phyloP scores from a whole-genome alignment of 1,140 invertebrate species.

The Vanessa atalanta region DNA sequence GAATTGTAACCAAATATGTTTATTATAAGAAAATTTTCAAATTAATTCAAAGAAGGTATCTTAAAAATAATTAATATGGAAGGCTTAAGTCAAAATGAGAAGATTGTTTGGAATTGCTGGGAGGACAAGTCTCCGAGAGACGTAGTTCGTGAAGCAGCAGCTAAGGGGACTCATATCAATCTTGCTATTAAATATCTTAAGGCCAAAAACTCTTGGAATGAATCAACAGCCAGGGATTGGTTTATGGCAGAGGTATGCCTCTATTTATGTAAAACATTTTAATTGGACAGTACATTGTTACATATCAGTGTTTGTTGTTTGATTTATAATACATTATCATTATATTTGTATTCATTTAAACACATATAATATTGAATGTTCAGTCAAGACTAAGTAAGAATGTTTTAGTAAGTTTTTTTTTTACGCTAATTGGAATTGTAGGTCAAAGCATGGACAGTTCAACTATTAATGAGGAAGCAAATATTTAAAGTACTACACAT shows the following conservation, averaged over 20 bases:
- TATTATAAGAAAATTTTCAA: not conserved
- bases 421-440: constrained; percentile 40
- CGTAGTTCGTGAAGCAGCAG: constrained; percentile 84
- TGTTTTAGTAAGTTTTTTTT: too few species aligned
- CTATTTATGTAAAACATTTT: not conserved
- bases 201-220: constrained; percentile 78
- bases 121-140: constrained; percentile 81
- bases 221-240: constrained; percentile 80
- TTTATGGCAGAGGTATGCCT: constrained; percentile 80
- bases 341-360: too few species aligned
- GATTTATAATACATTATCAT: too few species aligned
- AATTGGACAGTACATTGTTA: not conserved
- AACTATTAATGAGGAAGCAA: constrained; percentile 83
- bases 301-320: constrained; percentile 17
- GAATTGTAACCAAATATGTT: not conserved
- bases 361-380: too few species aligned
- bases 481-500: constrained; percentile 84
- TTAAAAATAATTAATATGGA: constrained; percentile 63
- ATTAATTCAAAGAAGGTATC: not conserved
- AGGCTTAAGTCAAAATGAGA: constrained; percentile 79
- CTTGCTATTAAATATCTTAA: constrained; percentile 82
- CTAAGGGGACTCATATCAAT: constrained; percentile 83
- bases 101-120: constrained; percentile 83
- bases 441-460: constrained; percentile 83
- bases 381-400: too few species aligned